A percentile compares a stretch with the other conserved stretches of the same genome.
Evolutionary conservation across 2,797 vertebrate species (phyloP).

Genomic region (Acipenser transmontanus): DNA sequence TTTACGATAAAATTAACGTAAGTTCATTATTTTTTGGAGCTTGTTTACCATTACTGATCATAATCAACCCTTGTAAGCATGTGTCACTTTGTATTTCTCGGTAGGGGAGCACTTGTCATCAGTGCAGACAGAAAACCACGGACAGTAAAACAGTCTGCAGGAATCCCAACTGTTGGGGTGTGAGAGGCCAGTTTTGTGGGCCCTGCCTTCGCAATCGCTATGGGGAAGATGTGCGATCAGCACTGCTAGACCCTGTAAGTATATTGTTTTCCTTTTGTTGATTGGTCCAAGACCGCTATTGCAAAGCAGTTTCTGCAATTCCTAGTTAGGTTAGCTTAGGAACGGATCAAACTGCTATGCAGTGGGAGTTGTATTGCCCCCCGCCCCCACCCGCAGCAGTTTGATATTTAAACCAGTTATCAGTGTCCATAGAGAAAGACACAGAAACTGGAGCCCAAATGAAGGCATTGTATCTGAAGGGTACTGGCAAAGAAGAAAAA

Average conservation of each 20-base stretch:
- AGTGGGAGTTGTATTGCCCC: constrained; percentile 24
- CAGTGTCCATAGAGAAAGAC: constrained; percentile 31
- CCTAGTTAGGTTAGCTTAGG: too few relatives aligned
- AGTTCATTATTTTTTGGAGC: constrained; percentile 22
- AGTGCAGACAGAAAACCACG: constrained; percentile 92
- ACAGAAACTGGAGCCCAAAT: too few relatives aligned
- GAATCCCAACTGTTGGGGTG: constrained; percentile 73
- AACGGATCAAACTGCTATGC: too few relatives aligned
- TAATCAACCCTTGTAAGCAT: not conserved
- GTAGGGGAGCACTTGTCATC: constrained; percentile 93
- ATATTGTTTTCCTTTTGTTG: too few relatives aligned
- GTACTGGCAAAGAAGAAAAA: too few relatives aligned
- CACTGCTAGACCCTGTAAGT: constrained; percentile 85
- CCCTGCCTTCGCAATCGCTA: constrained; percentile 92
- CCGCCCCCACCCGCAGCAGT: constrained; percentile 18
- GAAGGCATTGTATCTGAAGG: too few relatives aligned
- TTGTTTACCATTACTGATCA: not conserved
- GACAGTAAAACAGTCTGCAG: constrained; percentile 93
- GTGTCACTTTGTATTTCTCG: not conserved
- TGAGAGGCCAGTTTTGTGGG: constrained; percentile 89
- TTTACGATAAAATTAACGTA: constrained; percentile 88
- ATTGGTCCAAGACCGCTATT: too few relatives aligned
- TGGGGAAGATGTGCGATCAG: constrained; percentile 80
- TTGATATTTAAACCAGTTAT: constrained; percentile 29
- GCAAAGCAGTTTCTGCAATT: too few relatives aligned